Evolutionary conservation across 1,140 invertebrate species (phyloP).

Genomic region (Arctopsyche grandis): DNA sequence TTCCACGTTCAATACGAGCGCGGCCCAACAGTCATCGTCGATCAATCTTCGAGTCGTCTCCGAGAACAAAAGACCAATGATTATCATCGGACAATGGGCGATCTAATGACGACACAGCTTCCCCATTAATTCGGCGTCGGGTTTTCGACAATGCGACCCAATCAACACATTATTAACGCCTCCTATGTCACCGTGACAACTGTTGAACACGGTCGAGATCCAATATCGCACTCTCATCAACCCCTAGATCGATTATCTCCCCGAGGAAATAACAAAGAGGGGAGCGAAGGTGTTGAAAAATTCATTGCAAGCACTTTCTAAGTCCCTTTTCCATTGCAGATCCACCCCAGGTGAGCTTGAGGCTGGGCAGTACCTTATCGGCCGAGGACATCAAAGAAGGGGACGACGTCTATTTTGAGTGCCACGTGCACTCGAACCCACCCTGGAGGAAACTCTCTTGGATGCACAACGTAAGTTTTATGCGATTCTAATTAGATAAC

Average conservation of each 20-base stretch:
- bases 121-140: conserved; percentile 33
- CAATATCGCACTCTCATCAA: background rate
- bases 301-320: background rate
- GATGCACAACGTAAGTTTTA: conserved; percentile 82
- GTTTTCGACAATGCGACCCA: conserved; percentile 38
- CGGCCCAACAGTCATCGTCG: background rate
- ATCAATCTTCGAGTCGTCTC: conserved; percentile 2
- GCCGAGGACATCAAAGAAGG: conserved; percentile 91
- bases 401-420: conserved; percentile 94
- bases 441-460: conserved; percentile 85
- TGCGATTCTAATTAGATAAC: conserved; percentile 24
- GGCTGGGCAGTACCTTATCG: conserved; percentile 85
- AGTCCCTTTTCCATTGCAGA: conserved; percentile 67
- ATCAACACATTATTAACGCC: conserved; percentile 36
- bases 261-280: background rate
- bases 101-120: conserved; percentile 42
- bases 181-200: conserved; percentile 18
- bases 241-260: background rate
- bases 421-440: conserved; percentile 89
- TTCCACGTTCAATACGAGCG: no score
- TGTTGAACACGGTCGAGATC: conserved; percentile 5
- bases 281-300: background rate
- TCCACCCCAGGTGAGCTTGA: conserved; percentile 82
- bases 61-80: conserved; percentile 34
- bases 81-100: conserved; percentile 33